A percentile compares a stretch with the other conserved stretches of the same genome.
Evolutionary conservation across 2,888 invertebrate species (phyloP).

Genomic region (Antitype chi): DNA sequence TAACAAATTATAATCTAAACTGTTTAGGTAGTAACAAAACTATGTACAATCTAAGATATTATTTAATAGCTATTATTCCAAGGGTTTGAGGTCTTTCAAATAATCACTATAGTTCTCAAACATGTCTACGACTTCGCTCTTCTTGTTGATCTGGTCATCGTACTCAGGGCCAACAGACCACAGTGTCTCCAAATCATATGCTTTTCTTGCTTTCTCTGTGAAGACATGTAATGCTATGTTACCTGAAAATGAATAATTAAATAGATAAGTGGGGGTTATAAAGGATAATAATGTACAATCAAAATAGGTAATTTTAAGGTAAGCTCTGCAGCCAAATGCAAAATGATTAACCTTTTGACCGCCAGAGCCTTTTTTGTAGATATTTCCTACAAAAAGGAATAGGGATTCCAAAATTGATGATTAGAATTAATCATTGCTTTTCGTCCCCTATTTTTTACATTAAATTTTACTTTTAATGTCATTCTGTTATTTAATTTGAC

Average conservation of each 20-base stretch:
- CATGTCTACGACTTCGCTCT: constrained; percentile 91
- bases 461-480: no score
- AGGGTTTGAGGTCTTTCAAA: constrained; percentile 92
- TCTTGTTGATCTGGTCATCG: constrained; percentile 93
- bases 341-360: no score
- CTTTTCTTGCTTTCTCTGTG: constrained; percentile 92
- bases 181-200: constrained; percentile 97
- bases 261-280: background rate
- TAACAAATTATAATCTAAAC: background rate
- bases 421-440: no score
- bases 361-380: no score
- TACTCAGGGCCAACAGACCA: constrained; percentile 97
- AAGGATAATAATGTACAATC: background rate
- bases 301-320: background rate
- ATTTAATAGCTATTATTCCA: constrained; percentile 74
- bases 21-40: constrained; percentile 12
- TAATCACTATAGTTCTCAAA: constrained; percentile 92
- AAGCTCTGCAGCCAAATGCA: background rate
- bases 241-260: constrained; percentile 89
- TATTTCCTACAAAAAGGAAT: no score
- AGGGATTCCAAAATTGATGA: no score
- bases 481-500: no score
- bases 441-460: no score
- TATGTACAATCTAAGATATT: constrained; percentile 18
- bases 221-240: constrained; percentile 98